These are phyloP conservation scores for Sarcophaga caerulescens DNA, from an alignment of 2,888 invertebrate genomes.

Conservation along the genomic window DNA sequence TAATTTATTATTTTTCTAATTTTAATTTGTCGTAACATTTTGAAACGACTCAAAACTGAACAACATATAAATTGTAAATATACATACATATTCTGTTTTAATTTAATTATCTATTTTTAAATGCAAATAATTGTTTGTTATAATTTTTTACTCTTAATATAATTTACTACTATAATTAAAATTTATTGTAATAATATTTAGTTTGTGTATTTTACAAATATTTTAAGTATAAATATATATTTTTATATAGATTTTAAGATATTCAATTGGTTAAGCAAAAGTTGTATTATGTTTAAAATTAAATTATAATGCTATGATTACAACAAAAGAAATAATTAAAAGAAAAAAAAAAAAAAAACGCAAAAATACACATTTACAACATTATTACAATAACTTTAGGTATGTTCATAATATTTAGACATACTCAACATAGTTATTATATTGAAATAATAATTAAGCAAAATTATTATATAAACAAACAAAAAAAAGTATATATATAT, in stretches of 20 bases:
- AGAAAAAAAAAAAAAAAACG: slow-evolving; percentile 37
- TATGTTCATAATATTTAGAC: slow-evolving; percentile 63
- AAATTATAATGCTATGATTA: slow-evolving; percentile 63
- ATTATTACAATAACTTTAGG: slow-evolving; percentile 50
- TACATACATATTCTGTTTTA: slow-evolving; percentile 54
- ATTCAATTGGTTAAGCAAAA: slow-evolving; percentile 57
- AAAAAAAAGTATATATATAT: slow-evolving; percentile 67
- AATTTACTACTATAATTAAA: slow-evolving; percentile 55
- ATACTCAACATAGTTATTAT: slow-evolving; percentile 63
- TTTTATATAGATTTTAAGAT: slow-evolving; percentile 65
- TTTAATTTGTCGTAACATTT: slow-evolving; percentile 18
- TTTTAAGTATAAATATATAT: slow-evolving; percentile 54
- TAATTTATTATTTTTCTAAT: slow-evolving; percentile 13
- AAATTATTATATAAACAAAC: slow-evolving; percentile 66
- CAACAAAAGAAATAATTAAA: slow-evolving; percentile 29
- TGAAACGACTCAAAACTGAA: slow-evolving; percentile 32
- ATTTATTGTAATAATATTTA: slow-evolving; percentile 21
- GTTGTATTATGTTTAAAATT: slow-evolving; percentile 66
- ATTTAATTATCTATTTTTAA: slow-evolving; percentile 40
- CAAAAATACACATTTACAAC: slow-evolving; percentile 63
- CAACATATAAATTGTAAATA: slow-evolving; percentile 58
- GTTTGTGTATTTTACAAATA: slow-evolving; percentile 60
- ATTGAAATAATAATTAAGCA: slow-evolving; percentile 49
- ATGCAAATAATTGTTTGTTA: slow-evolving; percentile 58
- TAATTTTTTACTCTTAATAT: slow-evolving; percentile 49